A percentile compares a stretch with the other conserved stretches of the same genome.
Conservation (phyloP, 2,797 vertebrate species). For the Myiotriccus ornatus region DNA sequence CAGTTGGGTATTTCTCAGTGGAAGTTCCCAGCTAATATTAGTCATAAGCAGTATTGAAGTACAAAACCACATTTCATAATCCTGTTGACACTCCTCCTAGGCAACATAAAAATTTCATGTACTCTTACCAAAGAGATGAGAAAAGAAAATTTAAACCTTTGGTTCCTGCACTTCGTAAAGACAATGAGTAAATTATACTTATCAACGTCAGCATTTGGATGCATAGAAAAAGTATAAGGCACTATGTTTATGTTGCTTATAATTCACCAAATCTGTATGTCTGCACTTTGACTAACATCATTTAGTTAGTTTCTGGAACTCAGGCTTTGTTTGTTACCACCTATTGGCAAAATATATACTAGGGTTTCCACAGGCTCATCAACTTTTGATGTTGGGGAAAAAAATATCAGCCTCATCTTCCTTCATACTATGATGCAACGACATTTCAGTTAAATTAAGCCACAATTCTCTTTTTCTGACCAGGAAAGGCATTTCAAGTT, state of each 20-base stretch:
- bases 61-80: constrained; percentile 36
- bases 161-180: neutral
- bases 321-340: neutral
- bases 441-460: neutral
- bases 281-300: neutral
- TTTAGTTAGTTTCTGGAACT: neutral
- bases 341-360: neutral
- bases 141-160: constrained; percentile 26
- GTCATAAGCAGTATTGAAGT: constrained; percentile 50
- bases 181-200: neutral
- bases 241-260: neutral
- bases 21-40: constrained; percentile 78
- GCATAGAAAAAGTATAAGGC: neutral
- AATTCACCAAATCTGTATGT: neutral
- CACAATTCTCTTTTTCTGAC: neutral
- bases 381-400: neutral
- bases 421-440: neutral
- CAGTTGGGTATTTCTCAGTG: constrained; percentile 76
- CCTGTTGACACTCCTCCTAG: constrained; percentile 9
- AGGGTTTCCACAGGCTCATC: neutral
- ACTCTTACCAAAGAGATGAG: constrained; percentile 23
- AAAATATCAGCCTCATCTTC: neutral
- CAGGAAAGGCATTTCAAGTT: neutral
- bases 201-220: neutral
- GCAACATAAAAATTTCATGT: neutral